These are phyloP conservation scores for Varanus salvator DNA, from an alignment of 2,113 vertebrate species.

Conservation along the genomic window DNA sequence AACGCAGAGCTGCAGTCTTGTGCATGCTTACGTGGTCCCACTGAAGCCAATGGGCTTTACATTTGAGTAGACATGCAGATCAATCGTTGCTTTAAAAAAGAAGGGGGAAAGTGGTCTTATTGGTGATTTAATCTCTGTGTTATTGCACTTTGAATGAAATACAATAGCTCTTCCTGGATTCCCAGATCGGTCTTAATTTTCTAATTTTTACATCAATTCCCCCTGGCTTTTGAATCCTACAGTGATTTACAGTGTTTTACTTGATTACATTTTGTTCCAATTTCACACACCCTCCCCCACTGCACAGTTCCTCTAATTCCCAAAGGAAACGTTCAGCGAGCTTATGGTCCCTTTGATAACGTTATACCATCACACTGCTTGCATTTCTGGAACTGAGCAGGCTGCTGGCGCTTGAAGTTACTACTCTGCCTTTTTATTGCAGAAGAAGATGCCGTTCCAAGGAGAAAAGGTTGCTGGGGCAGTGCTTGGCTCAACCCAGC, in stretches of 20 bases:
- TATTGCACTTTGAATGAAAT: slow-evolving; percentile 56
- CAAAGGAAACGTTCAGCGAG: background rate
- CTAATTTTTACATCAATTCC: slow-evolving; percentile 64
- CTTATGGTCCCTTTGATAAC: background rate
- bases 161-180: slow-evolving; percentile 41
- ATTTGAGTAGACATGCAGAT: background rate
- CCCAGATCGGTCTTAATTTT: slow-evolving; percentile 59
- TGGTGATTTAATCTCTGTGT: slow-evolving; percentile 62
- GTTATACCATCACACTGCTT: background rate
- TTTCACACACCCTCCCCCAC: background rate
- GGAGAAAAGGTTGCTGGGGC: background rate
- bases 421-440: no score
- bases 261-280: slow-evolving; percentile 51
- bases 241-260: slow-evolving; percentile 20
- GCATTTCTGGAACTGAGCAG: background rate
- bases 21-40: background rate
- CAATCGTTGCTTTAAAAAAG: slow-evolving; percentile 41
- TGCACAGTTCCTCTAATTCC: background rate
- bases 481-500: background rate
- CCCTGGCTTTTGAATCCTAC: slow-evolving; percentile 62
- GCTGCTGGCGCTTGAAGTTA: background rate
- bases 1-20: background rate
- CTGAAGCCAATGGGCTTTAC: background rate
- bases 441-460: background rate
- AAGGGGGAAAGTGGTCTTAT: background rate